These are phyloP conservation scores for Drosophila miranda DNA, from an alignment of 1,140 invertebrate genomes.

Conservation along the genomic window DNA sequence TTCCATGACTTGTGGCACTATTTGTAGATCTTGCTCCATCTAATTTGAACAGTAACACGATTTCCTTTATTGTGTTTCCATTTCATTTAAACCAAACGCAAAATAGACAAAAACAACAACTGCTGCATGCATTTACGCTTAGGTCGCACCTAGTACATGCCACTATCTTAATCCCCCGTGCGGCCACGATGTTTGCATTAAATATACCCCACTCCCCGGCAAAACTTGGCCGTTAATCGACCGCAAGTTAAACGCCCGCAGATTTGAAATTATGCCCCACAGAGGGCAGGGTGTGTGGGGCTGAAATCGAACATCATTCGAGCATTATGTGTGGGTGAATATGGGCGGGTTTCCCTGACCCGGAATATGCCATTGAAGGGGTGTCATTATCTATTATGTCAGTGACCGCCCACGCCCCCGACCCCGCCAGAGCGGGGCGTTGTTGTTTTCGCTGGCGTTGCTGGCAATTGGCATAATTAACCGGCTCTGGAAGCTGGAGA, in stretches of 20 bases:
- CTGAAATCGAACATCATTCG: constrained; percentile 50
- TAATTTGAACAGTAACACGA: too few species aligned
- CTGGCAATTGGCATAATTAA: constrained; percentile 64
- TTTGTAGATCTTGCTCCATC: too few species aligned
- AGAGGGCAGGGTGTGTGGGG: constrained; percentile 31
- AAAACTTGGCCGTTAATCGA: constrained; percentile 31
- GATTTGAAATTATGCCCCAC: constrained; percentile 59
- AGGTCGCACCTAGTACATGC: constrained; percentile 7
- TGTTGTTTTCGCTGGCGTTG: constrained; percentile 29
- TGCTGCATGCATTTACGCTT: constrained; percentile 19
- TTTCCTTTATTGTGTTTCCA: too few species aligned
- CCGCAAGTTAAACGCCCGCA: constrained; percentile 39
- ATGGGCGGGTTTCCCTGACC: constrained; percentile 7
- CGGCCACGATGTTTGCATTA: constrained; percentile 39
- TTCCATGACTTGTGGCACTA: too few species aligned
- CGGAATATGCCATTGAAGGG: constrained; percentile 22
- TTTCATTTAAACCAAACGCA: too few species aligned
- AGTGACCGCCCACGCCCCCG: constrained; percentile 22
- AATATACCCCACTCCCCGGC: constrained; percentile 23
- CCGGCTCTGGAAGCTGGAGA: constrained; percentile 19
- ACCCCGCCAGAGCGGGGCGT: constrained; percentile 7
- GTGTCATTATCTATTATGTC: constrained; percentile 62
- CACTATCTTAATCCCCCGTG: constrained; percentile 13
- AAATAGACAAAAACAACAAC: constrained; percentile 3
- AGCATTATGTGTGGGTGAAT: constrained; percentile 2